Conservation (phyloP, 2,888 invertebrate species). For the Acholoe squamosa region DNA sequence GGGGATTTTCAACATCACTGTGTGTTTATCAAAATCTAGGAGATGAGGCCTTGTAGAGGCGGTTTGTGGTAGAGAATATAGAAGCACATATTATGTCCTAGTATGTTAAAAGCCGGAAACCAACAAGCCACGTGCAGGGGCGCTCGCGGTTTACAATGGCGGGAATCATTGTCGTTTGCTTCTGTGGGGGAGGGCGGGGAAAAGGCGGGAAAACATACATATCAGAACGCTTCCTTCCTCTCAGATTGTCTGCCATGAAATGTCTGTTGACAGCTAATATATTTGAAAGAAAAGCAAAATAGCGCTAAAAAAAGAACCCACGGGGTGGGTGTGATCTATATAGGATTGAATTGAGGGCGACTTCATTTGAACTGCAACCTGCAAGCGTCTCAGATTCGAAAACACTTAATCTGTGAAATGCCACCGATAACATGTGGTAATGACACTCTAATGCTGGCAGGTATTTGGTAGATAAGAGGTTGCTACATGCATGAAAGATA, state of each 20-base stretch:
- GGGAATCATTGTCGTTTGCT: slow-evolving; percentile 18
- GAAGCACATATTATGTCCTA: not conserved
- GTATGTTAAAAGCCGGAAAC: not conserved
- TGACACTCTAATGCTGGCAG: not conserved
- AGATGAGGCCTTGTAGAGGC: not conserved
- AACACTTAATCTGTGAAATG: slow-evolving; percentile 15
- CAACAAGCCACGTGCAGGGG: not conserved
- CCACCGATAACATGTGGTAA: not conserved
- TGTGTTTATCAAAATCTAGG: not conserved
- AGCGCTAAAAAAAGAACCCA: too few relatives aligned
- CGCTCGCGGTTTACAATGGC: not conserved
- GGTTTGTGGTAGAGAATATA: not conserved
- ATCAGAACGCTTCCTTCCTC: not conserved
- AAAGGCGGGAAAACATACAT: slow-evolving; percentile 26
- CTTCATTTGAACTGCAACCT: too few relatives aligned
- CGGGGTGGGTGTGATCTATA: too few relatives aligned
- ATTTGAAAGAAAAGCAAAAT: too few relatives aligned
- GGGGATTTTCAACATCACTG: not conserved
- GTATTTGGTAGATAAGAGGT: slow-evolving; percentile 10
- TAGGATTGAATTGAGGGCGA: too few relatives aligned
- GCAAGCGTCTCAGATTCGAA: not conserved
- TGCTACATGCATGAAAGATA: not conserved
- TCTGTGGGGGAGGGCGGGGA: slow-evolving; percentile 1
- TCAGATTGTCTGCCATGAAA: not conserved
- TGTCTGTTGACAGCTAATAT: not conserved